Evolutionary conservation across 2,113 vertebrate species (phyloP), one percentile per base, ranked within the genome.

Genomic region (Platysternon megacephalum): DNA sequence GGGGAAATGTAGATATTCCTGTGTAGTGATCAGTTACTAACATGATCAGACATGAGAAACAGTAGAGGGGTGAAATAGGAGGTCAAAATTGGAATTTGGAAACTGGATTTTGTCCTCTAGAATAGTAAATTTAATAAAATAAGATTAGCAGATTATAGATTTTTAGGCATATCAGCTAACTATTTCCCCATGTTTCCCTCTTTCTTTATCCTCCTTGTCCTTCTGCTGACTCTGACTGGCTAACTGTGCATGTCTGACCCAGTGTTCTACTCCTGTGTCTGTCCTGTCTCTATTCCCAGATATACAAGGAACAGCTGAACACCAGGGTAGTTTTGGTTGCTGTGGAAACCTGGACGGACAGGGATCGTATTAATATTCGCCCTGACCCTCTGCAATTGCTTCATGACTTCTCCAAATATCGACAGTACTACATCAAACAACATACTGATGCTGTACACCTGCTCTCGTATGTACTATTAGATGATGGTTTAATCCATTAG

Each of bases 241-340:
- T 98, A 95, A 97, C 83, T 93, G 97, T 98, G 97, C 97, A 95
- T 95, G 98, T 98, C 94, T 98, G 97, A 98, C 98, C 98, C 98
- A 98, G 98, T 98, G 98, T 98, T 98, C 97, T 96, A 98, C 98
- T 99, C 98, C 98, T 98, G 96, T 98, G 85, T 98, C 97, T 98
- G 97, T 98, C 97, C 97, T 98, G 97, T 98, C 98, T 98, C 44
- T 98, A 61, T 94, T 97, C 93, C 86, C 98, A 99, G 99, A 98
- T 99, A 97, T 99, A 99, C 98, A 99, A 99, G 98, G 99, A 99
- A 53, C 99, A 99, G 89, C 98, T 99, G 92, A 99, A 99, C 79
- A 99, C 99, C 14, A 99, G 99, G 32, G 99, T 99, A 85, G 99
- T 99, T 93, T 98, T 99, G 22, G 99, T 99, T 72, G 99, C 98